Evolutionary conservation across 2,113 vertebrate species (phyloP).

Genomic region (Pionites leucogaster): DNA sequence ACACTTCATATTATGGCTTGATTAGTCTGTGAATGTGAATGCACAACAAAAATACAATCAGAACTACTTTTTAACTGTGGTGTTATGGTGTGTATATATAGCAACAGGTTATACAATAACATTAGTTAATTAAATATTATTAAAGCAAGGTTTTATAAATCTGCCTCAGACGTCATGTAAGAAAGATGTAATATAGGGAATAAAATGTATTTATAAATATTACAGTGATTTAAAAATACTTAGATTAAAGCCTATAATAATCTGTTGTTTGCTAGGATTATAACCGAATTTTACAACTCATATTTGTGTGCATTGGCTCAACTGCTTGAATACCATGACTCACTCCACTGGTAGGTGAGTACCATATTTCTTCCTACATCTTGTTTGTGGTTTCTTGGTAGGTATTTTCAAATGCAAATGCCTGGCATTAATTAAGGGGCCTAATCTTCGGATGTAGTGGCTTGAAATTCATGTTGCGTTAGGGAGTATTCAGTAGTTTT

Average conservation of each 20-base stretch:
- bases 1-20: background rate
- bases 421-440: background rate
- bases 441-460: background rate
- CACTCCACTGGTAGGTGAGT: background rate
- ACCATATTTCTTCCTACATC: background rate
- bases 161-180: background rate
- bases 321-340: background rate
- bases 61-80: background rate
- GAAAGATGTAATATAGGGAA: background rate
- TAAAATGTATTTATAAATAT: background rate
- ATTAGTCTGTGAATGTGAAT: background rate
- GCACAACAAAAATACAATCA: background rate
- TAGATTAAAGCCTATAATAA: background rate
- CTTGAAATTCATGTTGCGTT: background rate
- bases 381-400: background rate
- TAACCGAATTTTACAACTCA: background rate
- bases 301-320: background rate
- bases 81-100: background rate
- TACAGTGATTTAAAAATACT: background rate
- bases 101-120: background rate
- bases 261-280: constrained; percentile 6
- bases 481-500: background rate
- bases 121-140: background rate
- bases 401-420: background rate
- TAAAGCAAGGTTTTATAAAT: background rate